A percentile compares a stretch with the other conserved stretches of the same genome.
These are phyloP conservation scores for Lordiphosa stackelbergi DNA, from an alignment of 1,140 invertebrate genomes.

Conservation along the genomic window DNA sequence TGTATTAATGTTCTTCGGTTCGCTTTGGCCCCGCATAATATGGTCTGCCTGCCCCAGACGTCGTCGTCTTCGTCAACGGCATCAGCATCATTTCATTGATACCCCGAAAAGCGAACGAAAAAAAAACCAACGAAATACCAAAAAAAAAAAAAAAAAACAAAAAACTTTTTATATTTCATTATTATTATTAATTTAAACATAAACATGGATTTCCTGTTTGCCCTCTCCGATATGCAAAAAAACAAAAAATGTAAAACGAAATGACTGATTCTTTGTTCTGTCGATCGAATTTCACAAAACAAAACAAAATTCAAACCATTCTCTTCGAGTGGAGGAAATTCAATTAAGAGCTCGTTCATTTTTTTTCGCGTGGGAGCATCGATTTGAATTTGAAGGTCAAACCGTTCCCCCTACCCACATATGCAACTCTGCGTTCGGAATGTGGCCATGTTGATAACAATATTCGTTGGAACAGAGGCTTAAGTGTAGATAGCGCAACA, in stretches of 20 bases:
- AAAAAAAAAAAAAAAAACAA: conserved; percentile 7
- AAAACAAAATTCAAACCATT: conserved; percentile 8
- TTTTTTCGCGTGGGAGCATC: conserved; percentile 68
- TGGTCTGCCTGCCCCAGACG: conserved; percentile 25
- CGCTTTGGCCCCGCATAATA: conserved; percentile 50
- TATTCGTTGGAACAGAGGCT: no score
- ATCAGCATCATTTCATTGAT: conserved; percentile 58
- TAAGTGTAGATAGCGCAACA: no score
- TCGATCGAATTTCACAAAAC: conserved; percentile 70
- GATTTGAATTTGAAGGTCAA: conserved; percentile 56
- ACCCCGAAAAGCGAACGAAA: conserved; percentile 32
- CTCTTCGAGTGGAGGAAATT: conserved; percentile 59
- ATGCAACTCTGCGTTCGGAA: no score
- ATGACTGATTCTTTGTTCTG: conserved; percentile 61
- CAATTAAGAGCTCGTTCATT: conserved; percentile 55
- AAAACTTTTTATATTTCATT: conserved; percentile 11
- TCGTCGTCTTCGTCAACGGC: conserved; percentile 14
- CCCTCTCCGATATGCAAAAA: conserved; percentile 65
- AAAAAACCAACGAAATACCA: no score
- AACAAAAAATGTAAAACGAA: conserved; percentile 36
- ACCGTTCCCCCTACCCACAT: not conserved
- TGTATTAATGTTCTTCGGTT: conserved; percentile 64
- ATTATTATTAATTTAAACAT: conserved; percentile 71
- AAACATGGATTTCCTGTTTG: conserved; percentile 75
- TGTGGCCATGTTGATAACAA: no score